Percentiles rank a stretch among this genome's conserved stretches.
phyloP scores from a whole-genome alignment of 2,113 vertebrate genomes.

The Nothocercus julius region DNA sequence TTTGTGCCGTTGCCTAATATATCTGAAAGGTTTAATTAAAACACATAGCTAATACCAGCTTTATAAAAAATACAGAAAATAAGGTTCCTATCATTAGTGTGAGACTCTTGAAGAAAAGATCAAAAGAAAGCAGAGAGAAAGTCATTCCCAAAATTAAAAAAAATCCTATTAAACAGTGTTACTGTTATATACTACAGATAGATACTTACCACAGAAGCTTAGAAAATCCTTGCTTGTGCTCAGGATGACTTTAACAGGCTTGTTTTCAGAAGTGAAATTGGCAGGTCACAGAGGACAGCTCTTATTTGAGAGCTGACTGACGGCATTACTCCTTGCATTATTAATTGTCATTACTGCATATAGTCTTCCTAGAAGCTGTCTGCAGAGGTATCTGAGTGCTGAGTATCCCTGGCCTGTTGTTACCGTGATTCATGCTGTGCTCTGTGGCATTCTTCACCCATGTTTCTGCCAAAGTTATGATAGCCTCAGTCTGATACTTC shows the following conservation, averaged over 20 bases:
- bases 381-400: background rate
- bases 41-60: background rate
- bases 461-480: constrained; percentile 25
- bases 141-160: background rate
- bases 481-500: constrained; percentile 42
- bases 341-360: constrained; percentile 15
- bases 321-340: background rate
- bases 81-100: background rate
- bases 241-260: background rate
- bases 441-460: background rate
- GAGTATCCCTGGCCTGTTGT: background rate
- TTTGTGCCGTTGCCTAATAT: background rate
- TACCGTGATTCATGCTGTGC: background rate
- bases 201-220: background rate
- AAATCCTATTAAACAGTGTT: background rate
- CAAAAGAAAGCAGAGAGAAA: background rate
- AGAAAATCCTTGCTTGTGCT: background rate
- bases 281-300: background rate
- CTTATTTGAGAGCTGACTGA: background rate
- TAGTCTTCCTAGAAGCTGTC: background rate
- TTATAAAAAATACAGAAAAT: constrained; percentile 15
- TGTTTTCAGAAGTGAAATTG: background rate
- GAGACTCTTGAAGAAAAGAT: background rate
- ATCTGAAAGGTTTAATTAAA: constrained; percentile 14
- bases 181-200: background rate